Conservation (phyloP, 2,888 invertebrate species). For the Nomada goodeniana region DNA sequence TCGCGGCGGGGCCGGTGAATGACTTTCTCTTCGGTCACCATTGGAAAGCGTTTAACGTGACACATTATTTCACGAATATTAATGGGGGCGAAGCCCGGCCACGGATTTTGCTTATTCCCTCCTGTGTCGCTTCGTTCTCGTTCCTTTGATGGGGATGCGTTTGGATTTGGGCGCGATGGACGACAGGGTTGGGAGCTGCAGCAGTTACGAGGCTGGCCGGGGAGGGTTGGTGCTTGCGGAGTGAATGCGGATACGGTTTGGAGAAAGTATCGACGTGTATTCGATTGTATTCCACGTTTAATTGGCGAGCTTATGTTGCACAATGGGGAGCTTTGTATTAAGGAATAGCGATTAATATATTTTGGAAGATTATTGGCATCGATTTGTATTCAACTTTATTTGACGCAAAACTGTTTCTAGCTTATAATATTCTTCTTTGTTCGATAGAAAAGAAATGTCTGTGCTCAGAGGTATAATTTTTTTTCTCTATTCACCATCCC, state of each 20-base stretch:
- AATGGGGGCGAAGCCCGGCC: neutral
- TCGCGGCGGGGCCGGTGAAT: constrained; percentile 20
- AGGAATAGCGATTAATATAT: too few relatives aligned
- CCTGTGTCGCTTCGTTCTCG: neutral
- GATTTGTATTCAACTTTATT: too few relatives aligned
- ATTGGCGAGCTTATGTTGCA: too few relatives aligned
- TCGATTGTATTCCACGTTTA: too few relatives aligned
- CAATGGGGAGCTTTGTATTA: too few relatives aligned
- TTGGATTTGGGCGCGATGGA: neutral
- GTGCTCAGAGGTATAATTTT: neutral
- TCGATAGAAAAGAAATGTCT: neutral
- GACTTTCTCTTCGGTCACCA: constrained; percentile 27
- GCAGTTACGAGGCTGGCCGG: neutral
- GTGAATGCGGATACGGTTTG: too few relatives aligned
- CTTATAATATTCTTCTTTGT: neutral
- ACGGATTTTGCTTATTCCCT: neutral
- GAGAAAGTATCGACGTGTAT: too few relatives aligned
- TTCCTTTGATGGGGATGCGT: neutral
- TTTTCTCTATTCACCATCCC: neutral
- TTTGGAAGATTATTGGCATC: too few relatives aligned
- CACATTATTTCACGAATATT: constrained; percentile 22
- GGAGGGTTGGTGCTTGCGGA: neutral
- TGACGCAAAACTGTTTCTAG: neutral
- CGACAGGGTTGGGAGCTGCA: neutral
- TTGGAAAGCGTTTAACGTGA: constrained; percentile 10